A percentile compares a stretch with the other conserved stretches of the same genome.
Evolutionary conservation across 2,797 vertebrate genomes (phyloP).

Genomic region (Lates japonicus): DNA sequence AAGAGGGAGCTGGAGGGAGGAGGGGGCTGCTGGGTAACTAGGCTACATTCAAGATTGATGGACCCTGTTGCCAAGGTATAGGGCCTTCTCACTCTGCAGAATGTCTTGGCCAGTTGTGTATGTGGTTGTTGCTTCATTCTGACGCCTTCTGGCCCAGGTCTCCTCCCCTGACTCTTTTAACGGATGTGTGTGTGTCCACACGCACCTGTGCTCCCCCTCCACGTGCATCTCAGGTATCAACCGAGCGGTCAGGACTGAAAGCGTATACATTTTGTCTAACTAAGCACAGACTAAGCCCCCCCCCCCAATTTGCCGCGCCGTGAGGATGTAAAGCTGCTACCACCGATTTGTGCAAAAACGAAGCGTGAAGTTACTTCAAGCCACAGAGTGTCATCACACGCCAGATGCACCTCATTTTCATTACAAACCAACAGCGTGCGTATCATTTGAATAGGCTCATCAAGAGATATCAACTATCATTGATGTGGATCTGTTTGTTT

Average conservation of each 20-base stretch:
- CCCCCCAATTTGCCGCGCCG: conserved; percentile 31
- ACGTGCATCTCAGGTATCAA: conserved; percentile 62
- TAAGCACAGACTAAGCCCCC: conserved; percentile 61
- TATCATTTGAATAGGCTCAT: conserved; percentile 70
- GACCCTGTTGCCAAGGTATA: conserved; percentile 71
- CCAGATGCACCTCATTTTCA: conserved; percentile 70
- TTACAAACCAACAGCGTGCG: conserved; percentile 65
- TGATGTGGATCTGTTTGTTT: conserved; percentile 55
- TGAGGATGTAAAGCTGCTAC: conserved; percentile 65
- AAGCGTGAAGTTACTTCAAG: conserved; percentile 63
- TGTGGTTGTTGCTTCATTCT: conserved; percentile 46
- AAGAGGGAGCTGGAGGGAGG: conserved; percentile 39
- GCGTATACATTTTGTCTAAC: conserved; percentile 57
- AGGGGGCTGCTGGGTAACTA: conserved; percentile 76
- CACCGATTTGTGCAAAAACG: conserved; percentile 61
- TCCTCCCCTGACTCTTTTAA: background rate
- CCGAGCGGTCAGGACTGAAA: conserved; percentile 50
- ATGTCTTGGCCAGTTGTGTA: conserved; percentile 34
- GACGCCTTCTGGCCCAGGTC: background rate
- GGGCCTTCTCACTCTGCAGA: conserved; percentile 50
- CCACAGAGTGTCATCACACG: conserved; percentile 75
- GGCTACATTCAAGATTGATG: conserved; percentile 79
- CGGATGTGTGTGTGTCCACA: conserved; percentile 14
- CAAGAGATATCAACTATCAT: conserved; percentile 55
- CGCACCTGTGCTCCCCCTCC: conserved; percentile 68